phyloP scores from a whole-genome alignment of 1,140 invertebrate species.

The Drosophila grimshawi region DNA sequence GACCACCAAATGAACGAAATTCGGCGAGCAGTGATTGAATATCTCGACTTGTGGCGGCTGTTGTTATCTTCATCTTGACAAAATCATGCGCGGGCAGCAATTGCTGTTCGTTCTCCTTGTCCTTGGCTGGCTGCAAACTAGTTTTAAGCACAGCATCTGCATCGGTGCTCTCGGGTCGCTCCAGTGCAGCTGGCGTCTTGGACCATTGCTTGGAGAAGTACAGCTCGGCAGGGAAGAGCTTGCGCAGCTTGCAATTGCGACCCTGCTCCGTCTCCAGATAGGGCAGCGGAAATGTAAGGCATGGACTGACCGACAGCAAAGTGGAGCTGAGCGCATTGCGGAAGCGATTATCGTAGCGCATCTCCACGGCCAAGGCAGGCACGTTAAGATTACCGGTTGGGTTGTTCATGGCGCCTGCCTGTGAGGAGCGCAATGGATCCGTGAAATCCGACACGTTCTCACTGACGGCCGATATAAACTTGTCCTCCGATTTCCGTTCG shows the following conservation, averaged over 20 bases:
- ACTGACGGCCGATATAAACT: constrained; percentile 84
- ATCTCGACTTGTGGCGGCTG: constrained; percentile 87
- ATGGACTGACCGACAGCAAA: constrained; percentile 94
- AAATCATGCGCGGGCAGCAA: constrained; percentile 88
- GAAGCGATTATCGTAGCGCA: constrained; percentile 89
- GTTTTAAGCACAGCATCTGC: constrained; percentile 17
- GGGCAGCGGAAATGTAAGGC: constrained; percentile 92
- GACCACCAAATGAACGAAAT: constrained; percentile 93
- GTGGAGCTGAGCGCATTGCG: constrained; percentile 90
- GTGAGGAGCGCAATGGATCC: constrained; percentile 89
- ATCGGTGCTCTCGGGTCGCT: constrained; percentile 61
- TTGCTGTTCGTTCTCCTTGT: constrained; percentile 56
- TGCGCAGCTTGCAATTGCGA: constrained; percentile 90
- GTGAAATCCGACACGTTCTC: constrained; percentile 89
- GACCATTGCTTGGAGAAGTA: constrained; percentile 89
- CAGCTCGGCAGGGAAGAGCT: constrained; percentile 92
- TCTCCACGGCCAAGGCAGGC: constrained; percentile 86
- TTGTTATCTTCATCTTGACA: constrained; percentile 88
- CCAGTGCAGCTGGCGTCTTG: constrained; percentile 19
- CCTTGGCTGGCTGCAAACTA: constrained; percentile 21
- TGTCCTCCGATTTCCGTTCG: constrained; percentile 84
- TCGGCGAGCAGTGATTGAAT: constrained; percentile 91
- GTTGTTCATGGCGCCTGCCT: constrained; percentile 33
- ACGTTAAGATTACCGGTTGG: constrained; percentile 46
- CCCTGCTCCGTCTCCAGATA: constrained; percentile 95